phyloP scores from a whole-genome alignment of 2,113 vertebrate species.

The Capra hircus region DNA sequence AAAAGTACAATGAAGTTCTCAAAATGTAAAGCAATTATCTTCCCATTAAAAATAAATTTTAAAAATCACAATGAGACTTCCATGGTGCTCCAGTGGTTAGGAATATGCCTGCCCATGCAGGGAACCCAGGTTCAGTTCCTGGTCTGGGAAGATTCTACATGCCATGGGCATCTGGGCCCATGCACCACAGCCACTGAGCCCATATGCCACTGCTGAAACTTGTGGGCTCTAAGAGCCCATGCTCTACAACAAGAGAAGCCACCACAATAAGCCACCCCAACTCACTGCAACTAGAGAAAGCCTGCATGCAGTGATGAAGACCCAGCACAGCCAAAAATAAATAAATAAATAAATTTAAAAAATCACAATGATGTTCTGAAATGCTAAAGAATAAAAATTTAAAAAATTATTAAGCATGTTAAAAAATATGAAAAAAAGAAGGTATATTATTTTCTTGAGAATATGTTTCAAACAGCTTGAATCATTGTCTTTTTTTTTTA shows the following conservation, averaged over 20 bases:
- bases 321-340: not conserved
- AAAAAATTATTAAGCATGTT: not conserved
- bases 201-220: not conserved
- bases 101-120: not conserved
- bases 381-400: not conserved
- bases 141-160: not conserved
- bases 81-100: not conserved
- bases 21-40: not conserved
- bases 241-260: not conserved
- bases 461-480: not conserved
- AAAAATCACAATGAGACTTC: not conserved
- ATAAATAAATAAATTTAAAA: not conserved
- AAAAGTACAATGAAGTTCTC: slow-evolving; percentile 36
- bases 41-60: not conserved
- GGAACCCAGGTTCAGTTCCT: not conserved
- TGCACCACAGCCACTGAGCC: not conserved
- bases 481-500: not conserved
- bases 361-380: not conserved
- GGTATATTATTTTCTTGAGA: not conserved
- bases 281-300: not conserved
- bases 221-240: not conserved
- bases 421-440: not conserved
- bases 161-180: not conserved
- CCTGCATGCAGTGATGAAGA: not conserved
- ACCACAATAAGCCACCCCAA: not conserved